Percentiles rank a stretch among this genome's conserved stretches.
These are phyloP conservation scores for Calameuta pallipes DNA, from an alignment of 2,888 invertebrate genomes.

Conservation along the genomic window DNA sequence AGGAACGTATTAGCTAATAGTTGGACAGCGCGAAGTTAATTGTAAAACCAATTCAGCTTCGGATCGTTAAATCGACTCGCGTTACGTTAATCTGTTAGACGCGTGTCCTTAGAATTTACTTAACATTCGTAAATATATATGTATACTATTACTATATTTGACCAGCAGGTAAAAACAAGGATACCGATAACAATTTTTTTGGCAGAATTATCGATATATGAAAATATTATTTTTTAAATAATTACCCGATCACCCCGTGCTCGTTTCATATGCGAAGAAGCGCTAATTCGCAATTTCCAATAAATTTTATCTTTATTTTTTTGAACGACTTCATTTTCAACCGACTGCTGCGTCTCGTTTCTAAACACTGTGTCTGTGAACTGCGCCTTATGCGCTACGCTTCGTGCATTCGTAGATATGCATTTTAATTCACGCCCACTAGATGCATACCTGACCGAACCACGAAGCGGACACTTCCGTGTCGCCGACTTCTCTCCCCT, in stretches of 20 bases:
- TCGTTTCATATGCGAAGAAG: not conserved
- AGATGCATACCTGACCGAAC: slow-evolving; percentile 21
- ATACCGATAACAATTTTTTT: not conserved
- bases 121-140: not conserved
- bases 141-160: not conserved
- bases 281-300: not conserved
- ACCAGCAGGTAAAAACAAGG: not conserved
- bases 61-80: not conserved
- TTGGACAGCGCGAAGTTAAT: not conserved
- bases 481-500: slow-evolving; percentile 17
- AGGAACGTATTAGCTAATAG: not conserved
- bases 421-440: slow-evolving; percentile 17
- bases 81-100: not conserved
- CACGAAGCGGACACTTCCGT: slow-evolving; percentile 18
- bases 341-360: not conserved
- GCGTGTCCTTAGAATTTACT: not conserved
- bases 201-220: not conserved
- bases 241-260: not conserved
- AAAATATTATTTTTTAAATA: too few relatives aligned
- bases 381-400: not conserved
- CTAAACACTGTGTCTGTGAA: not conserved
- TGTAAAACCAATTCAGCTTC: not conserved
- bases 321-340: not conserved
- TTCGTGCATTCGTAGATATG: not conserved
- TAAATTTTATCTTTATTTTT: not conserved